Evolutionary conservation across 2,113 vertebrate species (phyloP), one percentile per base, ranked within the genome.

Genomic region (Prunella himalayana): DNA sequence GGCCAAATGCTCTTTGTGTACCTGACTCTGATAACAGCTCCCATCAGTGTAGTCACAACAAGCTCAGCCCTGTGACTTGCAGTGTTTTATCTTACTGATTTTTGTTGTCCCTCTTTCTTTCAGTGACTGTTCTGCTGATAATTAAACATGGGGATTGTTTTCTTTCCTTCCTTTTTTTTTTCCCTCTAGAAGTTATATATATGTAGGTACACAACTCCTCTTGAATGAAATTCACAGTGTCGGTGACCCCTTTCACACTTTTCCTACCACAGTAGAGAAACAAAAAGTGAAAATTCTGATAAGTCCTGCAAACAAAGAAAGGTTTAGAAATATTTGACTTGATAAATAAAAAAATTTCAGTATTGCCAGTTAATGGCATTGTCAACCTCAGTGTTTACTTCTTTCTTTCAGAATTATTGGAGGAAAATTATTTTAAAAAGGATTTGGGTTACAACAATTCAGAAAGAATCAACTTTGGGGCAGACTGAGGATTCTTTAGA

Each of bases 11-110:
- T 3, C 71, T 60, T 51, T 1, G 11, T 83, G 76, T 65, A 41
- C 72, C 92, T 83, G 64, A 39, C 80, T 95, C 71, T 21, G 60
- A 68, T 78, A 93, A 60, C 56, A 47, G 87, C 24, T 95, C 69
- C 64, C 71, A 78, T 47, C 27, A 4, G 10, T 45, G 68, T 6
- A 95, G 79, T 56, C 94, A 88, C 71, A 95, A 65, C 30, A 11
- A 90, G 66, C 47, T 53, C 71, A 75, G 44, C 60, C 72, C 14
- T 39, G 54, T 50, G 59, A 30, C 63, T 75, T 76, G 12, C 49
- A 39, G 50, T 56, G 39, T n/a, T 75, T 80, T 80, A 44, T 86
- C 60, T 78, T 24, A 27, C 39, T 88, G 61, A 39, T 72, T 81
- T 45, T 69, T 90, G 28, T 81, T 90, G 33, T 66, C 63, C 69